Evolutionary conservation across 1,140 invertebrate species (phyloP), one percentile per base, ranked within the genome.

Genomic region (Andrena cerasifolii): DNA sequence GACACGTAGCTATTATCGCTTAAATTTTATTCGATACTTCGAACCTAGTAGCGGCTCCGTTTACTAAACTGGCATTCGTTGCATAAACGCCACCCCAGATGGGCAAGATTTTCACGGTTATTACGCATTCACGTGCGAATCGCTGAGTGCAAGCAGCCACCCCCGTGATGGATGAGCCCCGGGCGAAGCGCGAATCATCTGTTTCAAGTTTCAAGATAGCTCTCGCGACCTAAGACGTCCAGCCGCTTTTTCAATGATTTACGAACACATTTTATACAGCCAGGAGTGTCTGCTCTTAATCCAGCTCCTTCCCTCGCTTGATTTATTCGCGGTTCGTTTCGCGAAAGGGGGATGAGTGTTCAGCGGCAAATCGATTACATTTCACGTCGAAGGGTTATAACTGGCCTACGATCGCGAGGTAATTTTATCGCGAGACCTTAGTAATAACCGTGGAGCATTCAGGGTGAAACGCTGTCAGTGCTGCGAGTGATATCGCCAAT

Each of bases 281-380:
- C 36, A 40, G 16, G 1, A 0, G 56, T 26, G 70, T 72, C 70
- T 21, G 21, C 28, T 72, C 56, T 61, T 72, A 62, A 72, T 72
- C 70, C 70, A 36, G 16, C 56, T 18, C 54, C 62, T 62, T 47
- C 16, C 6, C 28, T 12, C 21, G 56, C 24, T 62, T 72, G 56
- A 72, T 72, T 62, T 72, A 72, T 72, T 51, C 43, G 4, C 21
- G 43, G 18, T 62, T 72, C 59, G 58, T 72, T 68, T 68, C 49
- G 47, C 3, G 36, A 40, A 14, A 26, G 4, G 26, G 21, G 28
- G 28, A 24, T 33, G 54, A 61, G 36, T 59, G 61, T 72, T 72
- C 43, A 72, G n/a, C 54, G 16, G 56, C 24, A 18, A 31, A 70
- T 45, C 53, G 47, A 70, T 49, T 62, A 5, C 36, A 3, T 40